phyloP scores from a whole-genome alignment of 2,113 vertebrate species.

The Platichthys stellatus region DNA sequence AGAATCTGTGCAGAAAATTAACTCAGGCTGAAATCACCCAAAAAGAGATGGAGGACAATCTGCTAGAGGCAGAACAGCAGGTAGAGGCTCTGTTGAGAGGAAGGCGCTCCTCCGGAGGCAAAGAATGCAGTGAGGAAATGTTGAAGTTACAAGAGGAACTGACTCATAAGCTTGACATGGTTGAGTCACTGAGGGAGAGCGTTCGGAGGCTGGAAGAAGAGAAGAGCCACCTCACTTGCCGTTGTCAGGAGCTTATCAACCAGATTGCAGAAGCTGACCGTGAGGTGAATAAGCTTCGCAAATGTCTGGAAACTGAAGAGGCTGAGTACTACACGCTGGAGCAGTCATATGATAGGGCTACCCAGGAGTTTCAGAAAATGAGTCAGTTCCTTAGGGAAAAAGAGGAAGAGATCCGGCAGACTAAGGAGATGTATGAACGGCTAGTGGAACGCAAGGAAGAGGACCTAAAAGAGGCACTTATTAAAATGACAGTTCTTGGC shows the following conservation, averaged over 20 bases:
- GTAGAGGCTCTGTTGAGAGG: slow-evolving; percentile 88
- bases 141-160: slow-evolving; percentile 89
- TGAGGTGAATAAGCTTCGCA: slow-evolving; percentile 86
- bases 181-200: slow-evolving; percentile 86
- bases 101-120: slow-evolving; percentile 79
- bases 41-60: slow-evolving; percentile 84
- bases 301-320: slow-evolving; percentile 85
- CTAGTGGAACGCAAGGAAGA: slow-evolving; percentile 88
- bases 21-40: slow-evolving; percentile 87
- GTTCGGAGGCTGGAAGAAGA: slow-evolving; percentile 88
- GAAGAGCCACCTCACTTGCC: slow-evolving; percentile 85
- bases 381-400: slow-evolving; percentile 87
- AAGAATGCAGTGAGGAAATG: slow-evolving; percentile 84
- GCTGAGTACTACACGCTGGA: slow-evolving; percentile 88
- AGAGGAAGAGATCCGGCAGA: slow-evolving; percentile 88
- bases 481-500: slow-evolving; percentile 89
- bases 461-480: slow-evolving; percentile 89
- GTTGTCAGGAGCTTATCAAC: slow-evolving; percentile 91
- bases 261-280: slow-evolving; percentile 87
- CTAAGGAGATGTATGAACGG: slow-evolving; percentile 88
- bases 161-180: slow-evolving; percentile 80
- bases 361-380: slow-evolving; percentile 87
- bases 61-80: slow-evolving; percentile 87
- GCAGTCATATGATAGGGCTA: slow-evolving; percentile 85
- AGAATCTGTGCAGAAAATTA: slow-evolving; percentile 85